Evolutionary conservation across 2,113 vertebrate species (phyloP).

Genomic region (Symphodus melops): DNA sequence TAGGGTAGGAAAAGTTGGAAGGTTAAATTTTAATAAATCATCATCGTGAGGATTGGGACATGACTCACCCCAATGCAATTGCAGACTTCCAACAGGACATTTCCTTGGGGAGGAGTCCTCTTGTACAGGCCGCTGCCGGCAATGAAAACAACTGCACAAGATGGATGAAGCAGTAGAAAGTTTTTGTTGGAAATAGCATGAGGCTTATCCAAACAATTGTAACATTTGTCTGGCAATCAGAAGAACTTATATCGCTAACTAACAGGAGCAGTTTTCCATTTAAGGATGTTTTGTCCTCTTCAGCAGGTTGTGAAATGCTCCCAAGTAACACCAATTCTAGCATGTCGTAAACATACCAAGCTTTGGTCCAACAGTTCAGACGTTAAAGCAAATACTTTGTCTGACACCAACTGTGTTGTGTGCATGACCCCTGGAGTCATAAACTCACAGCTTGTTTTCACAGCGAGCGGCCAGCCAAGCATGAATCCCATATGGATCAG

Average conservation of each 20-base stretch:
- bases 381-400: background rate
- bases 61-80: slow-evolving; percentile 91
- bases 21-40: background rate
- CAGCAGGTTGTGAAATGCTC: background rate
- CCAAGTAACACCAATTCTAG: background rate
- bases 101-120: slow-evolving; percentile 91
- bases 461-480: slow-evolving; percentile 28
- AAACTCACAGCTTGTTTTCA: slow-evolving; percentile 55
- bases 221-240: background rate
- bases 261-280: background rate
- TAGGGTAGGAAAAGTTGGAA: background rate
- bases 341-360: background rate
- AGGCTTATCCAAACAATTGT: background rate
- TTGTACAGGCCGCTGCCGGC: slow-evolving; percentile 92
- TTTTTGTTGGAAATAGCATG: slow-evolving; percentile 4
- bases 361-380: too few relatives aligned
- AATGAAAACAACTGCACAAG: slow-evolving; percentile 90
- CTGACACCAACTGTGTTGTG: background rate
- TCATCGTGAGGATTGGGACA: background rate
- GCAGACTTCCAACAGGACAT: slow-evolving; percentile 89
- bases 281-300: background rate
- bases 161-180: slow-evolving; percentile 25
- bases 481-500: slow-evolving; percentile 43
- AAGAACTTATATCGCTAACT: background rate
- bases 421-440: slow-evolving; percentile 2